Evolutionary conservation across 2,888 invertebrate species (phyloP).

Genomic region (Synanthedon andrenaeformis): DNA sequence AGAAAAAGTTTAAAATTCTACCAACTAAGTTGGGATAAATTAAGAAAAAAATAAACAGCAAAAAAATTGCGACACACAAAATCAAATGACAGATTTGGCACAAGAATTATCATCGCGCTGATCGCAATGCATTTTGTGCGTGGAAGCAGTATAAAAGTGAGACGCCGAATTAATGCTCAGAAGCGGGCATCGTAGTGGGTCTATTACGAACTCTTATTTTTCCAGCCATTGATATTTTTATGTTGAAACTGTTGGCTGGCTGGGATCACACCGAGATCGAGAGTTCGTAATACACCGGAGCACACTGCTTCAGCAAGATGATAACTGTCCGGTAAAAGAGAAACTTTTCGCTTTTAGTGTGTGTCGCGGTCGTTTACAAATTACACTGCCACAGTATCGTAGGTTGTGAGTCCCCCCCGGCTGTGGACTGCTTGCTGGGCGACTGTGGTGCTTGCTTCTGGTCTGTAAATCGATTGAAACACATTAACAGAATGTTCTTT

Average conservation of each 20-base stretch:
- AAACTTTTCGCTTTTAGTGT: constrained; percentile 12
- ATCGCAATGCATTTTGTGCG: constrained; percentile 11
- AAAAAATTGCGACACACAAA: constrained; percentile 44
- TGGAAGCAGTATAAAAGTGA: not conserved
- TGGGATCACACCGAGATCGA: too few species aligned
- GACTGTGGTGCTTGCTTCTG: constrained; percentile 85
- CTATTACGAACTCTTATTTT: too few species aligned
- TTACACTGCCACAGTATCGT: constrained; percentile 99
- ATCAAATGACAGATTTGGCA: constrained; percentile 33
- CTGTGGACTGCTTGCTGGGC: constrained; percentile 80
- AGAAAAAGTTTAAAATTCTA: constrained; percentile 42
- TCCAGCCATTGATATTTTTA: too few species aligned
- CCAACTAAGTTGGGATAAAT: constrained; percentile 64
- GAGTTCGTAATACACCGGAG: not conserved
- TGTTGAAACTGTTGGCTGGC: too few species aligned
- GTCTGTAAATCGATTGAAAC: constrained; percentile 69
- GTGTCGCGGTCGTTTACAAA: constrained; percentile 74
- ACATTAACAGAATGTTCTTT: not conserved
- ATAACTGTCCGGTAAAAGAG: constrained; percentile 30
- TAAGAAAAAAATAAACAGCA: constrained; percentile 34
- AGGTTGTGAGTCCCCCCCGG: constrained; percentile 95
- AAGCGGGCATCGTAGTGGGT: not conserved
- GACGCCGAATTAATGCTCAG: not conserved
- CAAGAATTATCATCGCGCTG: constrained; percentile 46
- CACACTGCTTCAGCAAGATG: constrained; percentile 36